Evolutionary conservation across 2,113 vertebrate genomes (phyloP).

Genomic region (Oryzias melastigma): DNA sequence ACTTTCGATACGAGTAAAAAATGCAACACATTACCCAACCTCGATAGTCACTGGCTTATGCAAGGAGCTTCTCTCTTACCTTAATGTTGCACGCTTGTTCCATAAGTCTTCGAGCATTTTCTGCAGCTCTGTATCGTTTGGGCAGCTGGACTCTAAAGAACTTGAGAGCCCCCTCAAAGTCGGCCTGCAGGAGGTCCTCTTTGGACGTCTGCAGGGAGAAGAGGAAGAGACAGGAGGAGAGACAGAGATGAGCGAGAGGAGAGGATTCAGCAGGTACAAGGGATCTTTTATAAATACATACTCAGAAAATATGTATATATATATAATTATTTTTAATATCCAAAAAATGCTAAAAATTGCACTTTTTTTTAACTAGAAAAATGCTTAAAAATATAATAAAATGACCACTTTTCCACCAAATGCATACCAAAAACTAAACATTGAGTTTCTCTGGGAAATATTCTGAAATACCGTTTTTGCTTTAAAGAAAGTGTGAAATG

Average conservation of each 20-base stretch:
- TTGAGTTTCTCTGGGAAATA: too few relatives aligned
- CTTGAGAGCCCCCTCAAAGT: conserved; percentile 98
- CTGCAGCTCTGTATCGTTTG: conserved; percentile 95
- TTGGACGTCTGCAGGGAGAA: conserved; percentile 87
- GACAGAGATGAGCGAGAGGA: background rate
- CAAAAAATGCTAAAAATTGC: background rate
- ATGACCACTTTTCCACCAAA: background rate
- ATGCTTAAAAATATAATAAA: background rate
- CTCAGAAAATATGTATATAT: too few relatives aligned
- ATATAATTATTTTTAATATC: too few relatives aligned
- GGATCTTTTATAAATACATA: background rate
- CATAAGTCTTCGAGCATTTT: conserved; percentile 95
- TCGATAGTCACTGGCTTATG: background rate
- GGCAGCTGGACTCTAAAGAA: conserved; percentile 98
- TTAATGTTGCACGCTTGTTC: conserved; percentile 98
- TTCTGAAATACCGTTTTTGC: background rate
- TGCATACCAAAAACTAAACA: background rate
- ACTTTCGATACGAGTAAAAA: background rate
- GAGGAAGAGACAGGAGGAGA: conserved; percentile 9
- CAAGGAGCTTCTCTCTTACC: conserved; percentile 72
- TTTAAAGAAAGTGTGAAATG: background rate
- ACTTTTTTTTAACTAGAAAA: background rate
- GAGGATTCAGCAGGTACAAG: too few relatives aligned
- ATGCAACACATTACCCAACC: background rate
- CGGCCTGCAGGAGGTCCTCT: conserved; percentile 96